These are phyloP conservation scores for Heliopora coerulea DNA, from an alignment of 92 coral and sea anemone species.

Conservation along the genomic window DNA sequence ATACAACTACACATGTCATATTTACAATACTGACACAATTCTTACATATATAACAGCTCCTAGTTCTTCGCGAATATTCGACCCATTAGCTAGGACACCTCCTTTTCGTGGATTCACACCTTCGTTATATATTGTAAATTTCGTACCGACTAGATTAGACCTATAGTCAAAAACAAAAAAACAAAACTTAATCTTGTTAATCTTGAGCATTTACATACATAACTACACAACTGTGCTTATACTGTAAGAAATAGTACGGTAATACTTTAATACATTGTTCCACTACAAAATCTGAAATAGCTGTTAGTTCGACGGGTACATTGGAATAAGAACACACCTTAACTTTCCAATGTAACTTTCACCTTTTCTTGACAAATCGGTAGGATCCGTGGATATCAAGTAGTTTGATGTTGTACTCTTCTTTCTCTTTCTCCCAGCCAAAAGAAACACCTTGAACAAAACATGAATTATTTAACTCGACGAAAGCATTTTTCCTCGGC, in stretches of 20 bases:
- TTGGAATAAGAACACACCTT: slow-evolving; percentile 38
- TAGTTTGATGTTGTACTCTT: slow-evolving; percentile 98
- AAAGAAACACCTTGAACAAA: slow-evolving; percentile 66
- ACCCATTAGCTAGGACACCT: slow-evolving; percentile 92
- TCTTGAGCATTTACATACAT: no score
- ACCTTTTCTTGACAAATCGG: slow-evolving; percentile 95
- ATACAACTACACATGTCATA: neutral
- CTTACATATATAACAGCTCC: slow-evolving; percentile 95
- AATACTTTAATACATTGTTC: no score
- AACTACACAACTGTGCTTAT: no score
- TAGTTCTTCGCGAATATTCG: slow-evolving; percentile 89
- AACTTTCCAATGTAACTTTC: slow-evolving; percentile 96
- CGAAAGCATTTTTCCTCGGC: no score
- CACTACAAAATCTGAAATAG: no score
- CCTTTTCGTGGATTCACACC: slow-evolving; percentile 98
- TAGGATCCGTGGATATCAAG: slow-evolving; percentile 95
- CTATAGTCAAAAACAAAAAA: slow-evolving; percentile 36
- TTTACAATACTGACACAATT: neutral
- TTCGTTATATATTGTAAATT: slow-evolving; percentile 86
- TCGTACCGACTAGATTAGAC: slow-evolving; percentile 95
- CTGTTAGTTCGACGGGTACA: no score
- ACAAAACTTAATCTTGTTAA: neutral
- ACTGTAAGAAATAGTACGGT: no score
- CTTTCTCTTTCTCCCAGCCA: slow-evolving; percentile 97
- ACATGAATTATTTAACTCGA: neutral